A percentile compares a stretch with the other conserved stretches of the same genome.
Conservation (phyloP, 2,113 vertebrate species). For the Eolophus roseicapilla region DNA sequence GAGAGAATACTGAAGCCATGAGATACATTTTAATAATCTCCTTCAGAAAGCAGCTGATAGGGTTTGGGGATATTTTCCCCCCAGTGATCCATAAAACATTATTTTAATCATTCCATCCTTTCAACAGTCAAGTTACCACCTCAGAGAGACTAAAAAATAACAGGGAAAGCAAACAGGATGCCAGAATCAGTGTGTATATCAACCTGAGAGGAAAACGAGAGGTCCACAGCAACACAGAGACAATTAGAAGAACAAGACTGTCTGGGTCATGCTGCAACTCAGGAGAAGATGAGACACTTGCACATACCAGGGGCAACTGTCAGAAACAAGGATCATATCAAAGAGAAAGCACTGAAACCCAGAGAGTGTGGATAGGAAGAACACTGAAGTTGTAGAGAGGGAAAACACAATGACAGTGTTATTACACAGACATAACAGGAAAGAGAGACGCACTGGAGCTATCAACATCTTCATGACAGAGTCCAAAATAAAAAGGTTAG, state of each 20-base stretch:
- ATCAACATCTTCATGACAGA: neutral
- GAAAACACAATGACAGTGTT: neutral
- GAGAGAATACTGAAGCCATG: neutral
- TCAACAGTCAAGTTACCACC: neutral
- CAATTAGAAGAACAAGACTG: neutral
- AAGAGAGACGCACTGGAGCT: neutral
- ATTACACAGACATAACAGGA: accelerated
- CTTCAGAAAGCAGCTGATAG: neutral
- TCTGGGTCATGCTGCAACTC: neutral
- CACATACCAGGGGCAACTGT: neutral
- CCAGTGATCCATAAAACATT: neutral
- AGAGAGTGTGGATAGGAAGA: neutral
- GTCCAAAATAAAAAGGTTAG: conserved; percentile 17
- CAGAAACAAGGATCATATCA: neutral
- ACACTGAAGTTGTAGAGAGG: neutral
- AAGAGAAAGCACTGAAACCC: neutral
- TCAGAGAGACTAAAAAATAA: neutral
- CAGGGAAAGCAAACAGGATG: neutral
- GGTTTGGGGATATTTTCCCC: neutral
- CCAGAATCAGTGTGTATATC: neutral
- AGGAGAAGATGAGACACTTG: neutral
- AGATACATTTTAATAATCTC: conserved; percentile 61
- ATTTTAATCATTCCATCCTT: neutral
- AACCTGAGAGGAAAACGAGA: neutral
- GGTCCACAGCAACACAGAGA: neutral